Evolutionary conservation across 2,888 invertebrate species (phyloP), one percentile per base, ranked within the genome.

Genomic region (Agonum fuliginosum): DNA sequence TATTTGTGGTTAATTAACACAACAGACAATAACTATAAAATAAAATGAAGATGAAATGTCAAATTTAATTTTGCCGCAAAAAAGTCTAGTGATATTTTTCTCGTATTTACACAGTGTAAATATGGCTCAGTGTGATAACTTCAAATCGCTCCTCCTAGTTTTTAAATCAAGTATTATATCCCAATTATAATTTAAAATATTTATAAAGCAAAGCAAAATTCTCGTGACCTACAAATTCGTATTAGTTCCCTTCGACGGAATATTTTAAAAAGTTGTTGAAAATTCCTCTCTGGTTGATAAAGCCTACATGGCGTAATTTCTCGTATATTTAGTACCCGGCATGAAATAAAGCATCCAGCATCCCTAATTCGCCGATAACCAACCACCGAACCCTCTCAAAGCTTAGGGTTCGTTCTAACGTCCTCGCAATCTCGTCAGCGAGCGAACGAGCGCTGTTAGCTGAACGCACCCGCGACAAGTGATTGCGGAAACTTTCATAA

Each of bases 321-420:
- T 5, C 22, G 54, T 54, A 24, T 54, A 54, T 54, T 54, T 54
- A 20, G 54, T 54, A 24, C 20, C 12, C 12, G 54, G 24, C 12
- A n/a, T 20, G 54, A 54, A 54, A 54, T 54, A 54, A 54, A 54
- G 54, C 54, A 48, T 51, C 22, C 51, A n/a, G 51, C 24, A n/a
- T 10, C 43, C 24, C 54, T 54, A n/a, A n/a, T n/a, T n/a, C n/a
- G n/a, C n/a, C 54, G 54, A 54, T 54, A 54, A 54, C 54, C 54
- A n/a, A 54, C n/a, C n/a, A 54, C 24, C 5, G 37, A 3, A 10
- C n/a, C 37, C n/a, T n/a, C 22, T 12, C 5, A 12, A 3, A 10
- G 37, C 37, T 37, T 37, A 37, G 48, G 48, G 48, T 48, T 48
- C 48, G 20, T n/a, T 20, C 48, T 48, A 48, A 48, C 48, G 48